These are phyloP conservation scores for Pseudococcus longispinus DNA, from an alignment of 2,888 invertebrate genomes.

Conservation along the genomic window DNA sequence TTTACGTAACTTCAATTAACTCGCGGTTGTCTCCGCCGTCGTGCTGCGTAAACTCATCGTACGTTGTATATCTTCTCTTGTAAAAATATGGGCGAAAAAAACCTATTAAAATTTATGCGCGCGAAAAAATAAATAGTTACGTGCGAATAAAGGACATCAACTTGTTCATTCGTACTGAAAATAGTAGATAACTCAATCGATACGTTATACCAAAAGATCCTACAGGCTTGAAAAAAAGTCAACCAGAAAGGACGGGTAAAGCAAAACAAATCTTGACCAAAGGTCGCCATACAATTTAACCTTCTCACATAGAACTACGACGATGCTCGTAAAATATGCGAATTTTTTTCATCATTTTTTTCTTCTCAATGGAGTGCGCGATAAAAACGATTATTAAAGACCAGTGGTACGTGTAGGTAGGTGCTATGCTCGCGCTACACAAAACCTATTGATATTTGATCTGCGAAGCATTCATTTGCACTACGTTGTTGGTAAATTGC, in stretches of 20 bases:
- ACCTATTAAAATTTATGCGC: background rate
- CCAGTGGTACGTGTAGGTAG: background rate
- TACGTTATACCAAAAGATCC: background rate
- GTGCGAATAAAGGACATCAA: background rate
- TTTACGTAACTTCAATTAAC: background rate
- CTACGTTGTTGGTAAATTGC: constrained; percentile 1
- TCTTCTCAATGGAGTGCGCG: background rate
- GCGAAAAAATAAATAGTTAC: background rate
- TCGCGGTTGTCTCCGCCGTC: background rate
- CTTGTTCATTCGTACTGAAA: background rate
- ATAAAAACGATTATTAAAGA: background rate
- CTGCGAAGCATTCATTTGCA: background rate
- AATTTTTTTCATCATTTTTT: background rate
- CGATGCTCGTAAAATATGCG: background rate
- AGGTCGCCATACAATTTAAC: background rate
- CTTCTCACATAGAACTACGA: background rate
- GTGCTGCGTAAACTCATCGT: background rate
- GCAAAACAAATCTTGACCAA: background rate
- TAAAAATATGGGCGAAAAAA: background rate
- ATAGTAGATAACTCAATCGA: background rate
- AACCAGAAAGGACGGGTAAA: background rate
- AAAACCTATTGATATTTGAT: background rate
- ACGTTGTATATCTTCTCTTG: background rate
- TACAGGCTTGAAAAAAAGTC: background rate
- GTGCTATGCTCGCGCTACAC: background rate